Conservation (phyloP, 2,113 vertebrate species). For the Meles meles region DNA sequence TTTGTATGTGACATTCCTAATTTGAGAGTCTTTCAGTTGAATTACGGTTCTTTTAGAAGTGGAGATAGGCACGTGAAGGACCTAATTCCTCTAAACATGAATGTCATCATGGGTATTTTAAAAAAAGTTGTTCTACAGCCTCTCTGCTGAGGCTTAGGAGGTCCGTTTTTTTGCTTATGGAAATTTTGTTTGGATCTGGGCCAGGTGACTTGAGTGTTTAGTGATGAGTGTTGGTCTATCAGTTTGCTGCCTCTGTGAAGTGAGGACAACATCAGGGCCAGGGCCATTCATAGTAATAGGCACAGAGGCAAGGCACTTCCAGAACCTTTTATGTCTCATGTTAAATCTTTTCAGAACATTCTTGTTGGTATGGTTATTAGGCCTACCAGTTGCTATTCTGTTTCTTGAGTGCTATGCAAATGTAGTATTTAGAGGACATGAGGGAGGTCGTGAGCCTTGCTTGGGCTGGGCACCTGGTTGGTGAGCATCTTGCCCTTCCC, state of each 20-base stretch:
- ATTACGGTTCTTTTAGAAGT: slow-evolving; percentile 70
- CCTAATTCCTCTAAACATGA: slow-evolving; percentile 68
- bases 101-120: slow-evolving; percentile 56
- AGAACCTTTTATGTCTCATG: background rate
- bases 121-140: background rate
- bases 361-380: slow-evolving; percentile 10
- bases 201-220: slow-evolving; percentile 48
- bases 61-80: slow-evolving; percentile 67
- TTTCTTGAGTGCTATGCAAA: slow-evolving; percentile 69
- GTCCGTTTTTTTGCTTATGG: slow-evolving; percentile 48
- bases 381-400: background rate
- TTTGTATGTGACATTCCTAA: slow-evolving; percentile 80
- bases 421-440: slow-evolving; percentile 46
- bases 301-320: background rate
- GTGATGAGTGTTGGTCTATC: background rate
- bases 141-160: slow-evolving; percentile 65
- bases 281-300: background rate
- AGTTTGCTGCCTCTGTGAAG: slow-evolving; percentile 15
- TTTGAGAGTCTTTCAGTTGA: slow-evolving; percentile 78
- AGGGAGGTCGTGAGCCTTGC: background rate
- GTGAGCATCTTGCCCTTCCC: slow-evolving; percentile 40
- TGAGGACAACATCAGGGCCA: background rate
- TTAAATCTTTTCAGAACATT: slow-evolving; percentile 39
- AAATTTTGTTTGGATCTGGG: slow-evolving; percentile 59
- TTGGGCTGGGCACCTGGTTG: background rate